These are phyloP conservation scores for Tadarida brasiliensis DNA, from an alignment of 2,797 vertebrate species.

Conservation along the genomic window DNA sequence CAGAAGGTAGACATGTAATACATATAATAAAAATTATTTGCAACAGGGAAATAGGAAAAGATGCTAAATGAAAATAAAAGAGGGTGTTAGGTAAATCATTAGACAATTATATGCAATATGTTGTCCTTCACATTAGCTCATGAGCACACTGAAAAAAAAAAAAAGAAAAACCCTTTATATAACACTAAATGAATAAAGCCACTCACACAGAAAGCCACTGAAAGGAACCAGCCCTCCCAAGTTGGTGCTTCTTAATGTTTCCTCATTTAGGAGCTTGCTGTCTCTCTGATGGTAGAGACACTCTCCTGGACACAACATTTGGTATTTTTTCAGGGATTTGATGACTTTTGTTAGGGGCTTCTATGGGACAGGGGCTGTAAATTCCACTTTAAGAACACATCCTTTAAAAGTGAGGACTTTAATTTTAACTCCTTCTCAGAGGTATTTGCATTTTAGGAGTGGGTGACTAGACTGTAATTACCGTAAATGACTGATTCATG, in stretches of 20 bases:
- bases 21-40: neutral
- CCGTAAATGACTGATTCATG: neutral
- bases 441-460: conserved; percentile 42
- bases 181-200: neutral
- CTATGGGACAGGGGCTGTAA: neutral
- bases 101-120: neutral
- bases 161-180: neutral
- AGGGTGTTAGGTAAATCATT: neutral
- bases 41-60: neutral
- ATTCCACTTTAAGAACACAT: neutral
- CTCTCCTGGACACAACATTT: neutral
- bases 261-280: neutral
- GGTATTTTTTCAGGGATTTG: neutral
- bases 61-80: neutral
- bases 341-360: neutral
- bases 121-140: neutral
- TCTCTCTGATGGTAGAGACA: neutral
- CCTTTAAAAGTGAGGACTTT: neutral
- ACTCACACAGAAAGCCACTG: neutral
- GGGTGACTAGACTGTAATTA: neutral
- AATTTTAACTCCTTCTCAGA: conserved; percentile 35
- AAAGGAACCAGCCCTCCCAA: neutral
- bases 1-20: neutral
- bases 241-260: neutral
- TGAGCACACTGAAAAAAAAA: neutral